Base-by-base conservation (phyloP, 2,113 vertebrate genomes). In the Lepidothrix coronata region DNA sequence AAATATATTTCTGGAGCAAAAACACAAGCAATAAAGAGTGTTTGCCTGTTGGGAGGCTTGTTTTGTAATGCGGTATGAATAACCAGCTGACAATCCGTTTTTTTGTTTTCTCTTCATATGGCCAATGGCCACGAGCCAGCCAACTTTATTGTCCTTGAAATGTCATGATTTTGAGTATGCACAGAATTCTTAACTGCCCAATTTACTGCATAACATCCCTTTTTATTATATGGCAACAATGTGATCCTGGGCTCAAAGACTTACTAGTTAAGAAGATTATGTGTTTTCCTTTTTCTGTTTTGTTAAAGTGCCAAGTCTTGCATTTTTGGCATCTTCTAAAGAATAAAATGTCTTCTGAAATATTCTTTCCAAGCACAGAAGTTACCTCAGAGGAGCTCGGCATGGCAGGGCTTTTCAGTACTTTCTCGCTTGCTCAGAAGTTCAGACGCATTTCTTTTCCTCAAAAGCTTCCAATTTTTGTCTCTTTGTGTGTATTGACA, bases 131-230 rank as follows among this genome's bases (percentile, higher is more conserved):
- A 97, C 4, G 46, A 97, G 97, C 96, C 96, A 97, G 94, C 96
- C 93, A 97, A 97, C 97, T 98, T 97, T 97, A 96, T 97, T 97
- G 97, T 97, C 97, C 96, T 98, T 98, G 96, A 98, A 97, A 97
- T 96, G 97, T 97, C 96, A 96, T 89, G 95, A 97, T 97, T 97
- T 95, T 96, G 93, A 95, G 97, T 95, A 97, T 96, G 96, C 97
- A 97, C 96, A 93, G 97, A 97, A 96, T 97, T 96, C 95, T 93
- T 97, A 97, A 97, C 97, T 97, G 97, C 95, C 94, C 97, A 97
- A 97, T 97, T 97, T 97, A 95, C 95, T 97, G 97, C 97, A 97
- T 96, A 97, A 97, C 97, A 97, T 96, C 91, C 96, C 94, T 95
- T 98, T 97, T 98, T 97, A 97, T 98, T 97, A 97, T 96, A 96